phyloP scores from a whole-genome alignment of 2,888 invertebrate genomes.

The Toxonevra muliebris region DNA sequence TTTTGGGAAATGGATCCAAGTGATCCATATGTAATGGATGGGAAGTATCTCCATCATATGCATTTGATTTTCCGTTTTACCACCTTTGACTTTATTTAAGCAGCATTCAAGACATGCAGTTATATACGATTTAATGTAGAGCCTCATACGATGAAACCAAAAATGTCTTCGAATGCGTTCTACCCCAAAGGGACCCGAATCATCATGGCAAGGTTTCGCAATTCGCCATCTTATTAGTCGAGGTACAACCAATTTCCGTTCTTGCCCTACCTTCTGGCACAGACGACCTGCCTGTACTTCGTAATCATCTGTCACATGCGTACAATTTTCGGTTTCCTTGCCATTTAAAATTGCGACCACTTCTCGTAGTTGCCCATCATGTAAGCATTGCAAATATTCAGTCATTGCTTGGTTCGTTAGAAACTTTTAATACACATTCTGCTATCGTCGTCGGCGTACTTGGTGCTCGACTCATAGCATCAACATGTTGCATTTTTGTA shows the following conservation, averaged over 20 bases:
- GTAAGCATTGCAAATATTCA: not conserved
- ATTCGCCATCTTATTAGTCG: conserved; percentile 37
- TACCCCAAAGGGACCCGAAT: conserved; percentile 38
- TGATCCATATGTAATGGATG: conserved; percentile 41
- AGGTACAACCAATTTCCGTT: conserved; percentile 37
- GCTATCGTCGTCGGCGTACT: not conserved
- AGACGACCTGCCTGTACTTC: conserved; percentile 9
- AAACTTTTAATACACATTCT: not conserved
- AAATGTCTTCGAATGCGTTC: conserved; percentile 36
- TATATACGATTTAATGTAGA: conserved; percentile 40
- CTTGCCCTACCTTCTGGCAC: conserved; percentile 20
- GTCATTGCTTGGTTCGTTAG: not conserved
- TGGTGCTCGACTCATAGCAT: not conserved
- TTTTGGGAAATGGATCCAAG: conserved; percentile 37
- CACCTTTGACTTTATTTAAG: conserved; percentile 34
- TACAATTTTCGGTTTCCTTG: too few relatives aligned
- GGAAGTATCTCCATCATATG: conserved; percentile 34
- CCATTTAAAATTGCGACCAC: not conserved
- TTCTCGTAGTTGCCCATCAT: not conserved
- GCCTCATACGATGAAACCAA: conserved; percentile 41
- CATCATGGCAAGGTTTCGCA: conserved; percentile 36
- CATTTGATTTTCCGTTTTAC: conserved; percentile 36
- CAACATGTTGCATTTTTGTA: not conserved
- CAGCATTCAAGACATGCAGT: conserved; percentile 37
- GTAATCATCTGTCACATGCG: too few relatives aligned